A percentile compares a stretch with the other conserved stretches of the same genome.
Evolutionary conservation across 2,113 vertebrate species (phyloP).

Genomic region (Myxocyprinus asiaticus): DNA sequence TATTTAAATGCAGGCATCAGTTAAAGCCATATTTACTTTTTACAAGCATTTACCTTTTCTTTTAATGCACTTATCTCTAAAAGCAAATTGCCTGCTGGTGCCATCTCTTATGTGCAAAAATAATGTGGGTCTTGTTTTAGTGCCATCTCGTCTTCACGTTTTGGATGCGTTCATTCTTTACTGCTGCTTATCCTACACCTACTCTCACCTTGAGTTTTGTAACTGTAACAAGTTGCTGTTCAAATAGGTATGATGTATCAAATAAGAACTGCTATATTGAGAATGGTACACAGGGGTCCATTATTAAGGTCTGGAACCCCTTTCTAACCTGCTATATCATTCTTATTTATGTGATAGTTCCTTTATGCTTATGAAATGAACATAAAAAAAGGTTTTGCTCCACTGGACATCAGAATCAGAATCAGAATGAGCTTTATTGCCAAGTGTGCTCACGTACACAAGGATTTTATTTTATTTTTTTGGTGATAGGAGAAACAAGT

Average conservation of each 20-base stretch:
- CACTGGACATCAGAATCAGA: neutral
- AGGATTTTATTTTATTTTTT: too few relatives aligned
- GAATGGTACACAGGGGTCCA: neutral
- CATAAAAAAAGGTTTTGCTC: neutral
- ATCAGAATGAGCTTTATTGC: too few relatives aligned
- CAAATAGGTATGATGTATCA: neutral
- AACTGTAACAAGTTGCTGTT: conserved; percentile 15
- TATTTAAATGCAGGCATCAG: conserved; percentile 42
- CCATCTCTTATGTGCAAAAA: conserved; percentile 13
- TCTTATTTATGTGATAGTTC: neutral
- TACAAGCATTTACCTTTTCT: conserved; percentile 34
- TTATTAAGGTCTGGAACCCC: conserved; percentile 5
- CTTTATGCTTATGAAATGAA: too few relatives aligned
- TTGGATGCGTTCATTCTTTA: conserved; percentile 4
- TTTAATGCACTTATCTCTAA: conserved; percentile 46
- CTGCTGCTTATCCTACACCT: conserved; percentile 31
- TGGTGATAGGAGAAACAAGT: too few relatives aligned
- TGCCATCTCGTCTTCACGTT: conserved; percentile 16
- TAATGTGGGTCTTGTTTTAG: conserved; percentile 33
- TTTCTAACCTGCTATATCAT: conserved; percentile 7
- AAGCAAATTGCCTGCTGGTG: conserved; percentile 24
- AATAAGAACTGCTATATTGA: neutral
- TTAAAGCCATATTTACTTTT: conserved; percentile 31
- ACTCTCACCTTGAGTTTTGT: conserved; percentile 43
- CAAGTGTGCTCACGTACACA: too few relatives aligned